Evolutionary conservation across 2,113 vertebrate genomes (phyloP).

Genomic region (Terrapene triunguis): DNA sequence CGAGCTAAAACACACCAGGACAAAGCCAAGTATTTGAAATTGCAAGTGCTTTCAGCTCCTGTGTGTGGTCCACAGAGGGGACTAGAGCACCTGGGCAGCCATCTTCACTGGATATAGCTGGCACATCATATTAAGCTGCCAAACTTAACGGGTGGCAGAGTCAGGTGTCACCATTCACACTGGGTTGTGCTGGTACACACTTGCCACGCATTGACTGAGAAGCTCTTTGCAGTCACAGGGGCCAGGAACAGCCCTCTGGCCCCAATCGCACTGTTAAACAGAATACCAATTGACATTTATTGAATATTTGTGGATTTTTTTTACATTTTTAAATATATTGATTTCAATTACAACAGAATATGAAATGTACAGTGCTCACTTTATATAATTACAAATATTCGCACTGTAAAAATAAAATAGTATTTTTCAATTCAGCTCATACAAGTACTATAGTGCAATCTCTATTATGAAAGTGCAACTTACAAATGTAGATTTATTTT

Average conservation of each 20-base stretch:
- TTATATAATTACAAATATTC: too few species aligned
- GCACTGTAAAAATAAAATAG: too few species aligned
- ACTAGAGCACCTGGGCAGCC: accelerated
- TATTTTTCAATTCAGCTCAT: too few species aligned
- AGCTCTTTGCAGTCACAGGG: not conserved
- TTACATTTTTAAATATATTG: too few species aligned
- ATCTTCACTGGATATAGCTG: accelerated
- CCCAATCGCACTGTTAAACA: not conserved
- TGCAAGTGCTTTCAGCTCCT: not conserved
- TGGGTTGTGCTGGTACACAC: accelerated
- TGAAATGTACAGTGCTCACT: too few species aligned
- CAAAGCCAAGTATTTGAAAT: not conserved
- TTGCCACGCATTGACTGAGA: not conserved
- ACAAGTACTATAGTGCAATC: too few species aligned
- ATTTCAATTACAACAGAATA: too few species aligned
- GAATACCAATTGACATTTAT: too few species aligned
- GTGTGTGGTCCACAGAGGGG: not conserved
- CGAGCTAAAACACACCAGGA: not conserved
- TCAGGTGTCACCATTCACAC: accelerated
- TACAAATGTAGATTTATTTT: too few species aligned
- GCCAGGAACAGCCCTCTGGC: not conserved
- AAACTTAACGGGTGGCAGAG: not conserved
- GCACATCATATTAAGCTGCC: not conserved
- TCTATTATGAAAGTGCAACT: too few species aligned
- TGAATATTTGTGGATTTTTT: too few species aligned